These are phyloP conservation scores for Montipora foliosa DNA, from an alignment of 64 coral and sea anemone genomes.

Conservation along the genomic window DNA sequence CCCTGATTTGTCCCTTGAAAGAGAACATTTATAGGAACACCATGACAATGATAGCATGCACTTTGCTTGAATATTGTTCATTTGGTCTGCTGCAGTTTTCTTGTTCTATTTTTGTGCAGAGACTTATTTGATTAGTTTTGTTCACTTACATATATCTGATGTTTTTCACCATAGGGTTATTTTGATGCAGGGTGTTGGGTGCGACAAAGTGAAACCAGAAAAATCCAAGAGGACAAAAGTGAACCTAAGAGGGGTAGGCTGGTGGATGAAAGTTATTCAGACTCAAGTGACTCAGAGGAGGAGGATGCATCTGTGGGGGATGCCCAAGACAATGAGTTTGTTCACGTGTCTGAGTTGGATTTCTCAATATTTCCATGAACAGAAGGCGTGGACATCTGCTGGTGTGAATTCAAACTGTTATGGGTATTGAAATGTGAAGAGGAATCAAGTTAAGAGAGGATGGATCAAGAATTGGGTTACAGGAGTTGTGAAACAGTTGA, in stretches of 20 bases:
- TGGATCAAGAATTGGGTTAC: too few relatives aligned
- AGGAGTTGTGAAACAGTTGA: too few relatives aligned
- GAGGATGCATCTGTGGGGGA: neutral
- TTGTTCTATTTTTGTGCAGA: too few relatives aligned
- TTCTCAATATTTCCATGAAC: constrained; percentile 72
- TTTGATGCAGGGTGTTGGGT: constrained; percentile 78
- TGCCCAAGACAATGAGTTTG: constrained; percentile 42
- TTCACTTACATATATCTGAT: neutral
- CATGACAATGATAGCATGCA: too few relatives aligned
- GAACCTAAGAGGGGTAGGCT: constrained; percentile 24
- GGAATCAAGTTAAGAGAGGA: neutral
- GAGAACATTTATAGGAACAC: too few relatives aligned
- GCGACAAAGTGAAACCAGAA: constrained; percentile 29
- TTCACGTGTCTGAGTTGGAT: constrained; percentile 60
- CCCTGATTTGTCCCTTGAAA: too few relatives aligned
- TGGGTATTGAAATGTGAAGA: neutral
- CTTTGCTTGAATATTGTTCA: too few relatives aligned
- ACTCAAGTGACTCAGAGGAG: constrained; percentile 71
- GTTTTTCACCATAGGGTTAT: constrained; percentile 49
- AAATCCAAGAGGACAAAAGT: constrained; percentile 17
- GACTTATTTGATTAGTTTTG: too few relatives aligned
- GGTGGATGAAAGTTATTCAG: constrained; percentile 48
- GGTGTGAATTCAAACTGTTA: too few relatives aligned
- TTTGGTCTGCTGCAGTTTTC: too few relatives aligned
- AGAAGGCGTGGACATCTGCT: neutral